Conservation (phyloP, 2,888 invertebrate species). For the Melitaea athalia region DNA sequence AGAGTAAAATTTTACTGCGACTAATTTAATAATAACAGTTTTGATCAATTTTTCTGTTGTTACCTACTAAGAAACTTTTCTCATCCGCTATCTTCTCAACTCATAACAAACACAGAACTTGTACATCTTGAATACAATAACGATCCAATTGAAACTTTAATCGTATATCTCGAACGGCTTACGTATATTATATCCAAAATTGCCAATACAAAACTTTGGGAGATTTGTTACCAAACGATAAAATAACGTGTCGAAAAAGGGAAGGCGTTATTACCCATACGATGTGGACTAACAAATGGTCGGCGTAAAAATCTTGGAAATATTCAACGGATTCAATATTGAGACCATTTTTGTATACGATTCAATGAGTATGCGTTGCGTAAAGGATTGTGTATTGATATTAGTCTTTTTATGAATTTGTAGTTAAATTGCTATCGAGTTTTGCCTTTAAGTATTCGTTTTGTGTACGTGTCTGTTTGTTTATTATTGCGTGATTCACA, state of each 20-base stretch:
- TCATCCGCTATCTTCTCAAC: not conserved
- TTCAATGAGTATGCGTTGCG: constrained; percentile 21
- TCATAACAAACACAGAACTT: not conserved
- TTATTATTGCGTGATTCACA: no score
- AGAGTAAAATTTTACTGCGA: no score
- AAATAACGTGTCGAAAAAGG: constrained; percentile 33
- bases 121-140: not conserved
- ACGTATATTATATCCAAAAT: constrained; percentile 15
- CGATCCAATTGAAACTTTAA: not conserved
- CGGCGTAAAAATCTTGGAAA: constrained; percentile 34
- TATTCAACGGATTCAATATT: constrained; percentile 33
- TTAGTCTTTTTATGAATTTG: constrained; percentile 19
- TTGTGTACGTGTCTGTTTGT: not conserved
- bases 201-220: constrained; percentile 17
- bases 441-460: not conserved
- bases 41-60: no score
- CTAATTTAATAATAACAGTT: no score
- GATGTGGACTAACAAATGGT: constrained; percentile 35
- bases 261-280: constrained; percentile 31
- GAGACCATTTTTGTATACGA: constrained; percentile 29
- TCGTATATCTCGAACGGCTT: not conserved
- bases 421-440: constrained; percentile 10
- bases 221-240: constrained; percentile 30
- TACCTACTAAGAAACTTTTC: no score
- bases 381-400: constrained; percentile 24